Percentiles rank a stretch among this genome's conserved stretches.
Conservation (phyloP, 2,888 invertebrate species). For the Nasonovia ribisnigri region DNA sequence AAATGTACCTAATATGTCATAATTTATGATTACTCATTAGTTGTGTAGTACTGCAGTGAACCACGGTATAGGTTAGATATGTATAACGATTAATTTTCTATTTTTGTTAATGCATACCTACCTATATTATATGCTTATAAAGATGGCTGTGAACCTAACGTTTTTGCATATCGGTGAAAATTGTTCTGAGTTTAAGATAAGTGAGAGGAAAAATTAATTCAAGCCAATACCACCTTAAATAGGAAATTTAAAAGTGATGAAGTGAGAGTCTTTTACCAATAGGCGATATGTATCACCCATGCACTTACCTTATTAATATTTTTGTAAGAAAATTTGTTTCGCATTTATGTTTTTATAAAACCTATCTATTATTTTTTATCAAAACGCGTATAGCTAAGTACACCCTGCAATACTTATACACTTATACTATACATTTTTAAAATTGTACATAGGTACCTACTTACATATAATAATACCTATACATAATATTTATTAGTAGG, state of each 20-base stretch:
- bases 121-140: not conserved
- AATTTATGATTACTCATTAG: not conserved
- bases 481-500: no score
- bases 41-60: not conserved
- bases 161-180: not conserved
- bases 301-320: not conserved
- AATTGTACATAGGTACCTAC: no score
- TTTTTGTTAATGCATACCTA: no score
- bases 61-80: not conserved
- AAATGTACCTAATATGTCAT: not conserved
- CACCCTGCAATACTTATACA: no score
- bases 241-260: not conserved
- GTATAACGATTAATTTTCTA: no score
- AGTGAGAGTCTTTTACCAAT: not conserved
- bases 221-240: no score
- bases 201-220: not conserved
- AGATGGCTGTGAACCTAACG: not conserved
- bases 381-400: no score
- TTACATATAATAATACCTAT: no score
- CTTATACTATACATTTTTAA: no score
- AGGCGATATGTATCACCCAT: not conserved
- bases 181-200: not conserved
- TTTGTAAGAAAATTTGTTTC: no score
- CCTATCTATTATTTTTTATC: no score
- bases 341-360: no score